phyloP scores from a whole-genome alignment of 2,888 invertebrate genomes.

The Elaeidobius kamerunicus region DNA sequence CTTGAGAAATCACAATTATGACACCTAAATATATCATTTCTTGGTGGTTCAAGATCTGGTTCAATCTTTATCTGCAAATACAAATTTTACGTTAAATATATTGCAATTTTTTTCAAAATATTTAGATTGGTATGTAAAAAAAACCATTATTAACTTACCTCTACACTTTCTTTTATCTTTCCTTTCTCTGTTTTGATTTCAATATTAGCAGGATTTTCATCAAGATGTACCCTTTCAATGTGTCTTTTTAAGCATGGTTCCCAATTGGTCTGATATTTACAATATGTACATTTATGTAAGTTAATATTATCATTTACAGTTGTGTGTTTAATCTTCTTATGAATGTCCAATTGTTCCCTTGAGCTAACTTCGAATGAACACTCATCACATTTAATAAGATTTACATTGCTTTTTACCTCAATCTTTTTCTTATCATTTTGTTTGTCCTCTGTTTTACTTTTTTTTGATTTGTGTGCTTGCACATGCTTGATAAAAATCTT shows the following conservation, averaged over 20 bases:
- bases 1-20: constrained; percentile 26
- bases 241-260: constrained; percentile 29
- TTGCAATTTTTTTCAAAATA: not conserved
- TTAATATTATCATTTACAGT: not conserved
- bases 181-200: constrained; percentile 17
- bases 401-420: not conserved
- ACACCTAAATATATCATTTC: constrained; percentile 18
- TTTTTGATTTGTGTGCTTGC: constrained; percentile 18
- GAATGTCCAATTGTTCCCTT: constrained; percentile 21
- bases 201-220: constrained; percentile 9
- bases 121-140: not conserved
- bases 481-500: constrained; percentile 23
- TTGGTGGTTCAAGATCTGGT: constrained; percentile 2
- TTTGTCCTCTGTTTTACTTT: not conserved
- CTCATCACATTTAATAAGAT: constrained; percentile 19
- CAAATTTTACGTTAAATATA: too few relatives aligned
- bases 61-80: constrained; percentile 17
- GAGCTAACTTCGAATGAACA: constrained; percentile 19
- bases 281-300: constrained; percentile 24
- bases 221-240: constrained; percentile 22
- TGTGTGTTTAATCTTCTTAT: constrained; percentile 26
- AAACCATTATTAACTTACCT: constrained; percentile 14
- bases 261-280: constrained; percentile 29
- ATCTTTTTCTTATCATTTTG: not conserved
- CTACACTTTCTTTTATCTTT: constrained; percentile 10